Conservation (phyloP, 30 jellyfish, hydroid and myxozoan genomes). For the Turritopsis dohrnii region DNA sequence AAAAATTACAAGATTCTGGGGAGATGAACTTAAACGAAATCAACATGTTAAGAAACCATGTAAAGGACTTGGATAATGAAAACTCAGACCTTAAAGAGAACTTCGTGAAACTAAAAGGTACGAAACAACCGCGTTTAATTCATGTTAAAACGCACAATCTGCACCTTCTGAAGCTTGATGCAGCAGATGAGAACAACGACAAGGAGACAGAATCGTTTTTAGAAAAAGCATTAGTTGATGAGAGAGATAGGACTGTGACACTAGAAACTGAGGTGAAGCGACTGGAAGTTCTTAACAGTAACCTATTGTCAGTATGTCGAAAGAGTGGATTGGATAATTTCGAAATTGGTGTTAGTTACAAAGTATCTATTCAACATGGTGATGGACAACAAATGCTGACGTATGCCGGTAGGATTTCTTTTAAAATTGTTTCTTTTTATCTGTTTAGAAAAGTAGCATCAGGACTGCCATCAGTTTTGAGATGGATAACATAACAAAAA, state of each 20-base stretch:
- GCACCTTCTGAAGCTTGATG: background rate
- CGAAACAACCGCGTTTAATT: background rate
- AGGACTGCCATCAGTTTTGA: too few species aligned
- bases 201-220: background rate
- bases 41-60: background rate
- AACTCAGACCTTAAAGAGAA: background rate
- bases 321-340: conserved; percentile 4
- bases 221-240: conserved; percentile 3
- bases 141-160: background rate
- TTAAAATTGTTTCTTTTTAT: background rate
- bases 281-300: background rate
- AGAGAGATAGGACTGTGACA: background rate
- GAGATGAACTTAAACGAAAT: background rate
- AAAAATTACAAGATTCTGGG: background rate
- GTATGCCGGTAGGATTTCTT: background rate
- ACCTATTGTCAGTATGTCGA: background rate
- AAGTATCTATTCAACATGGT: background rate
- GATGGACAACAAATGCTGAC: conserved; percentile 7
- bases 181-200: background rate
- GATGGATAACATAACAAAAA: too few species aligned
- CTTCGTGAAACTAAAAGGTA: background rate
- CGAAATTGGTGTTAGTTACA: background rate
- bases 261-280: background rate
- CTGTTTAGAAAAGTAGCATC: background rate
- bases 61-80: background rate